Base-by-base conservation (phyloP, 92 coral and sea anemone species). In the Micromussa lordhowensis region DNA sequence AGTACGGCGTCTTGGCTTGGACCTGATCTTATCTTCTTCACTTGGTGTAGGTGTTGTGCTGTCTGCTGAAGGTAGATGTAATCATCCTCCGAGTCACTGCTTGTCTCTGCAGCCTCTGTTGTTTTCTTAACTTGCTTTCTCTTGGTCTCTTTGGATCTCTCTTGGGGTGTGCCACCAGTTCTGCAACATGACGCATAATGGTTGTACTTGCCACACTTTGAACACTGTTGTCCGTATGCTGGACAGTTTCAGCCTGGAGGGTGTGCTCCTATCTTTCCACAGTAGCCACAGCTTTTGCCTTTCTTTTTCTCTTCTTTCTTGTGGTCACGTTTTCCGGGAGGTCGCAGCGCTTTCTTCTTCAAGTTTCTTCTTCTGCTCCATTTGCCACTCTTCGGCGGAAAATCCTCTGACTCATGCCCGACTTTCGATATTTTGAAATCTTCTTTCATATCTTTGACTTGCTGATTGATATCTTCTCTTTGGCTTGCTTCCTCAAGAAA, bases 181-280 rank as follows among this genome's bases (percentile, higher is more conserved):
- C 83, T 76, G 68, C 93, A 91, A 53, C 92, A 91, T 68, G 61
- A 48, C 3, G 91, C 94, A 28, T 75, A 91, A 74, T 88, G 96
- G 68, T 91, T 93, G 85, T 92, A 63, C 55, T 86, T 93, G 1
- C 92, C 94, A 57, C 94, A 91, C 79, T 91, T 93, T 75, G 85
- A 71, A 40, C 94, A 92, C 30, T 92, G 92, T 77, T 94, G 86
- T 28, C 95, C 91, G 36, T 82, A 92, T 15, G 93, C 94, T 75
- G 88, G n/a, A n/a, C n/a, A n/a, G n/a, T n/a, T n/a, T n/a, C n/a
- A n/a, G n/a, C n/a, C n/a, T n/a, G n/a, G n/a, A n/a, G n/a, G n/a
- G n/a, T n/a, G n/a, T n/a, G n/a, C n/a, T n/a, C n/a, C n/a, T n/a
- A n/a, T n/a, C n/a, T 89, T 94, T 21, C 90, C 96, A 87, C 96